Evolutionary conservation across 2,797 vertebrate species (phyloP), one percentile per base, ranked within the genome.

Genomic region (Ctenosaura bakeri): DNA sequence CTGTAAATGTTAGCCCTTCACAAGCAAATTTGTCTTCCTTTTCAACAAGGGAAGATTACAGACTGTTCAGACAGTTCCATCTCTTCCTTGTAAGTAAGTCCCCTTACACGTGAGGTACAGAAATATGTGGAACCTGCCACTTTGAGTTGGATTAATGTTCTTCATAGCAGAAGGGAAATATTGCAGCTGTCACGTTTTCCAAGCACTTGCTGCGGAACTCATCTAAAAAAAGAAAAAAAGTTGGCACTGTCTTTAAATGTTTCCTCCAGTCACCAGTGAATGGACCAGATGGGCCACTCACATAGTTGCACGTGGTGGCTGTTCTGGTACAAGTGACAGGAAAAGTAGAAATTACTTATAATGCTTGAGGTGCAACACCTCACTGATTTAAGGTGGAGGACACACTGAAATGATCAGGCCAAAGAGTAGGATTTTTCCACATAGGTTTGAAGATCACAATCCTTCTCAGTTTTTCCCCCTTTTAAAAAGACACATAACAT

Each of bases 401-500:
- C 5, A 5, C 73, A 78, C 46, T 59, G 91, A 90, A 88, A n/a
- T 62, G 71, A 59, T 88, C 42, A 83, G 38, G 42, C 38, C 0
- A 0, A 46, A 87, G 91, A 73, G 76, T 18, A 78, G 46, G 69
- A 86, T 88, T 54, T 71, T 71, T 6, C 29, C 38, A 24, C 42
- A 74, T 29, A 90, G 78, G 88, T 62, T 5, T 83, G 35, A 78
- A 89, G 77, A 89, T 56, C 69, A 81, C 85, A 91, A 56, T 66
- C 29, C n/a, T 9, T 94, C 92, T 93, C 74, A 59, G 74, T 20
- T 42, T 77, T 29, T 29, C 38, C 38, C 13, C 3, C 32, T 66
- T 85, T 88, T 87, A 18, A 4, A 26, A 3, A 77, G 80, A 42
- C 66, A 92, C 13, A 50, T 90, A 83, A 69, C 81, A 20, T 3